A percentile compares a stretch with the other conserved stretches of the same genome.
Evolutionary conservation across 2,797 vertebrate genomes (phyloP).

Genomic region (Sebastes jordani): DNA sequence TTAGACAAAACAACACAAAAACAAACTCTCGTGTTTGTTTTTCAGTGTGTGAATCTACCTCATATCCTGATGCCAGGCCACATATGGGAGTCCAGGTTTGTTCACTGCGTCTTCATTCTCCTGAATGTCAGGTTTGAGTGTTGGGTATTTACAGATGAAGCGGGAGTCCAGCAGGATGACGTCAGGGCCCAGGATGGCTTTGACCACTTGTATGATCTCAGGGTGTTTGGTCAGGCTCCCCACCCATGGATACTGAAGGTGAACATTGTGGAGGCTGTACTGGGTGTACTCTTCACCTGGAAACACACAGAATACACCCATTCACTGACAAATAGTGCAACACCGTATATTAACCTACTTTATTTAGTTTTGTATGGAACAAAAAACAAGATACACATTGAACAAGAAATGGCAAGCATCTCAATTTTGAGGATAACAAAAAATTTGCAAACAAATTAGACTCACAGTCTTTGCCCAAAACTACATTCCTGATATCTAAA

Average conservation of each 20-base stretch:
- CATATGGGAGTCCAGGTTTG: constrained; percentile 69
- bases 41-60: constrained; percentile 59
- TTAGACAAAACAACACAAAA: constrained; percentile 7
- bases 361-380: neutral
- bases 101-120: neutral
- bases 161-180: constrained; percentile 85
- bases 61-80: constrained; percentile 89
- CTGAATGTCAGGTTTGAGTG: constrained; percentile 14
- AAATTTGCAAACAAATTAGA: neutral
- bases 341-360: neutral
- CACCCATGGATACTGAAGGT: constrained; percentile 81
- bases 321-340: neutral
- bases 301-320: neutral
- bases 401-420: neutral
- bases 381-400: neutral
- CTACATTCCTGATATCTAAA: neutral
- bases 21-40: neutral
- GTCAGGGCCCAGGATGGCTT: constrained; percentile 76
- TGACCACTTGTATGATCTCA: constrained; percentile 66
- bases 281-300: constrained; percentile 81
- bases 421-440: neutral
- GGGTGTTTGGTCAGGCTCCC: constrained; percentile 77
- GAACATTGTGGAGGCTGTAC: constrained; percentile 86
- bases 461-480: neutral
- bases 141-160: constrained; percentile 88